These are phyloP conservation scores for Illadopsis cleaveri DNA, from an alignment of 2,113 vertebrate species.

Conservation along the genomic window DNA sequence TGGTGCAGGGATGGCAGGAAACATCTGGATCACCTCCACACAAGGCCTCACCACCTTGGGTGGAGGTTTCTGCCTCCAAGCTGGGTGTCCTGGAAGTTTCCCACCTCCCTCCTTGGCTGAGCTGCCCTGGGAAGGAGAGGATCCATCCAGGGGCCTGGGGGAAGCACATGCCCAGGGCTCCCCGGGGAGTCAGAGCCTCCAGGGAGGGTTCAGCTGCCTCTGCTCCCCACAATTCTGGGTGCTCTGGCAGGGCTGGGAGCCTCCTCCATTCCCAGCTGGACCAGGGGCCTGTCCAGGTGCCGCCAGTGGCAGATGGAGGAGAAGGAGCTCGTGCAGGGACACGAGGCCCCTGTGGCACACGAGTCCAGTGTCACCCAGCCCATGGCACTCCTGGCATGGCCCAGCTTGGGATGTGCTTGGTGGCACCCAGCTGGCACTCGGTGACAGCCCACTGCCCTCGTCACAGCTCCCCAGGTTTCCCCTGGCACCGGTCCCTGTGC, in stretches of 20 bases:
- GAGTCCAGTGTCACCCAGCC: neutral
- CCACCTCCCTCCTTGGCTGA: neutral
- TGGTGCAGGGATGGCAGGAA: neutral
- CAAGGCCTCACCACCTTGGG: accelerated
- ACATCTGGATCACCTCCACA: neutral
- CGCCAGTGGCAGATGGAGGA: neutral
- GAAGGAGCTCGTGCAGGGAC: neutral
- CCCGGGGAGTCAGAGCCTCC: neutral
- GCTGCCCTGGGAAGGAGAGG: neutral
- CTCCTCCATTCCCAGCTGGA: neutral
- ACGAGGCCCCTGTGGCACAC: accelerated
- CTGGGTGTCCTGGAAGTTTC: neutral
- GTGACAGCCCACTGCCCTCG: neutral
- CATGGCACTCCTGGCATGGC: accelerated
- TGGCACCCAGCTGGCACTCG: neutral
- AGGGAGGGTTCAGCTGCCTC: neutral
- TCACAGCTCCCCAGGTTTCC: neutral
- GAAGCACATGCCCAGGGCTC: neutral
- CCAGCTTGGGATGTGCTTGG: accelerated
- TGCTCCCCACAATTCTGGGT: neutral
- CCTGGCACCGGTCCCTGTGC: neutral
- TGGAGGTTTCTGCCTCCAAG: neutral
- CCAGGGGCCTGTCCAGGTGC: neutral
- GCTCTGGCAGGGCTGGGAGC: neutral
- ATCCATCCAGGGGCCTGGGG: neutral